Conservation (phyloP, 2,113 vertebrate genomes). For the Strix aluco region DNA sequence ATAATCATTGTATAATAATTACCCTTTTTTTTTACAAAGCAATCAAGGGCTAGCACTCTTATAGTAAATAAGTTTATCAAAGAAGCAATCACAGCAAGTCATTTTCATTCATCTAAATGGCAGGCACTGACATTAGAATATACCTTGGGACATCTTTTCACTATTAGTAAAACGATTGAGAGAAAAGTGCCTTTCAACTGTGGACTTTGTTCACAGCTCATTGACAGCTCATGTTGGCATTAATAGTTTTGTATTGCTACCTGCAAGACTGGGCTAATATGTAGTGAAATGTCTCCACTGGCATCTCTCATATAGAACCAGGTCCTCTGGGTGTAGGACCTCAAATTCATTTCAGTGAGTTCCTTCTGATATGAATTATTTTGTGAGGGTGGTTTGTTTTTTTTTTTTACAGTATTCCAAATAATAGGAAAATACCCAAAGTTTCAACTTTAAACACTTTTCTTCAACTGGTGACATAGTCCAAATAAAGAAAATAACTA, state of each 20-base stretch:
- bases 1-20: not conserved
- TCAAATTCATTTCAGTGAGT: not conserved
- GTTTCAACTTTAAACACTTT: not conserved
- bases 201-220: not conserved
- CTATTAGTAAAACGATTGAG: not conserved
- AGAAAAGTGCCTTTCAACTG: not conserved
- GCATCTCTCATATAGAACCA: not conserved
- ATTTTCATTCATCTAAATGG: not conserved
- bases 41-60: not conserved
- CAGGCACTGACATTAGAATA: not conserved
- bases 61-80: constrained; percentile 24
- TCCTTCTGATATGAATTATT: not conserved
- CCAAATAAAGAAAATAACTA: not conserved
- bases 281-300: not conserved
- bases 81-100: not conserved
- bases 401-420: not conserved
- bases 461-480: not conserved
- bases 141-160: not conserved
- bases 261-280: not conserved
- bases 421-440: not conserved
- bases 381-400: not conserved
- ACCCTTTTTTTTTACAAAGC: not conserved
- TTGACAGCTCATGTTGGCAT: fast-evolving
- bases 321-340: not conserved
- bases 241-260: not conserved